Evolutionary conservation across 2,113 vertebrate genomes (phyloP), one percentile per base, ranked within the genome.

Genomic region (Cephalopterus ornatus): DNA sequence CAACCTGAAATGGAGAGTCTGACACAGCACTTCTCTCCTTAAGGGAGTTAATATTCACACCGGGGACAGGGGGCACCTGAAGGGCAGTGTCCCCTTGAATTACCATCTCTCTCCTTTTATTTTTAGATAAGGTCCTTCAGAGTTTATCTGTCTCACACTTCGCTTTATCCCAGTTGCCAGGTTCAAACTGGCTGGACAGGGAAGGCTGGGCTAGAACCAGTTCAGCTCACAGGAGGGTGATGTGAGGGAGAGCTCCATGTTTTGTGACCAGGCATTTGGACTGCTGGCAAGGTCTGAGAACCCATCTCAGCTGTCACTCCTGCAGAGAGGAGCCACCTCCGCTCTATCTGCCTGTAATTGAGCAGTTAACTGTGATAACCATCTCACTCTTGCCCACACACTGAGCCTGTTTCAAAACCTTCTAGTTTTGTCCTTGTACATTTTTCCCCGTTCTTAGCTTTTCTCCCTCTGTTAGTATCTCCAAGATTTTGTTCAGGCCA

Each of bases 201-300:
- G 68, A 47, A 73, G 35, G 12, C 16, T 78, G 33, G 16, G 14
- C 47, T 68, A 18, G 66, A 88, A 72, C 9, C 50, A 58, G 46
- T 26, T 74, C 80, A 61, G 33, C 47, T 53, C 50, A 46, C 1
- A 2, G 39, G 33, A 56, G 12, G 4, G 12, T 58, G 53, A 53
- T 35, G n/a, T 0, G 0, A 77, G 16, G 33, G 11, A 85, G 37
- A 56, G 70, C n/a, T 82, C 22, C 2, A 0, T 1, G 0, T 53
- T 56, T 49, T 65, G 20, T 20, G 37, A 41, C 14, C 33, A 70
- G 37, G 65, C 3, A 8, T 70, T n/a, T 39, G 44, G 15, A 16
- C 42, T 50, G n/a, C 26, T 90, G 49, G 23, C 23, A 85, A 27
- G 16, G 26, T 42, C 35, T 0, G 2, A 49, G 55, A 21, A 83